Evolutionary conservation across 2,797 vertebrate species (phyloP), one percentile per base, ranked within the genome.

Genomic region (Rhinophrynus dorsalis): DNA sequence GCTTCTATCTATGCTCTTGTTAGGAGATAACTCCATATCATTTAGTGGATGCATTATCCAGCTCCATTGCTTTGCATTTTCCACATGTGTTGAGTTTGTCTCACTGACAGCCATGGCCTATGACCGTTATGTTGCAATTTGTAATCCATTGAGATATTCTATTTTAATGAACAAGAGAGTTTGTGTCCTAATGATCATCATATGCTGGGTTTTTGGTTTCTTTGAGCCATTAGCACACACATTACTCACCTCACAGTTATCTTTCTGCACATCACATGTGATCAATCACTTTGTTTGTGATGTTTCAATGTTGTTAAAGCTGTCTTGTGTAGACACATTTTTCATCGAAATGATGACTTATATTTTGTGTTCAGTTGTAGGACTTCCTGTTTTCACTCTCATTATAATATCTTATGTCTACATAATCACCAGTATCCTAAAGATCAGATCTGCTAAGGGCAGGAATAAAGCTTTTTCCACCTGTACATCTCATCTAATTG

Each of bases 281-380:
- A 80, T 82, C 30, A 66, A 82, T 17, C 80, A 82, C 51, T 81
- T 78, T 27, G 79, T 83, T 20, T 79, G 82, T 59, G 79, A 80
- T 15, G 48, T 80, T 35, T 76, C 75, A 71, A 71, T 75, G 3
- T 40, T 79, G 1, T 35, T 81, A 15, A 77, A 77, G 42, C 27
- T 74, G 68, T 77, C 71, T n/a, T 77, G 76, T 62, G 62, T 67
- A 1, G 77, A 80, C 35, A 80, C 71, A 0, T 77, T 71, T 5
- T 62, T 52, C 6, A 75, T 66, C 37, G 74, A 76, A 42, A 51
- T 47, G 1, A 47, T 78, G 9, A 0, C 77, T 0, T 76, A 70
- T 17, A 7, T 26, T 6, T 0, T 81, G 20, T 69, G 80, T 0
- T 7, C 73, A 6, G 11, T 77, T 18, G 78, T 80, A 6, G 68